A percentile compares a stretch with the other conserved stretches of the same genome.
phyloP scores from a whole-genome alignment of 2,113 vertebrate species.

The Propithecus coquereli region DNA sequence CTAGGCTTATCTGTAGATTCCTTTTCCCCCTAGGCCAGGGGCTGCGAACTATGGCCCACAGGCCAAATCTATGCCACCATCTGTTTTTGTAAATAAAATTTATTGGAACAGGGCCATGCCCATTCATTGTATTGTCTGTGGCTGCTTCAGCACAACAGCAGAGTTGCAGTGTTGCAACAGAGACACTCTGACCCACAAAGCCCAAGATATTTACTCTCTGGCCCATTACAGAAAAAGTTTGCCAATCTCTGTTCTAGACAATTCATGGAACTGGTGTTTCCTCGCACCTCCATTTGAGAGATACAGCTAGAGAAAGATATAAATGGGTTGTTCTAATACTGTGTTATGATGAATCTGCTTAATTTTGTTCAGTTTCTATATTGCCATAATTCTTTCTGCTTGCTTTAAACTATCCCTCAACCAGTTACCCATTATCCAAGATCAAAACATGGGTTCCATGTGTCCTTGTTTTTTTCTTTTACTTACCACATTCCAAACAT shows the following conservation, averaged over 20 bases:
- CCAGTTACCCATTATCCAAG: not conserved
- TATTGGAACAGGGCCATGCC: not conserved
- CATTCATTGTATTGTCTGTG: not conserved
- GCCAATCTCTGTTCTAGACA: not conserved
- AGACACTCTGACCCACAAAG: not conserved
- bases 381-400: not conserved
- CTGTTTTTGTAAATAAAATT: not conserved
- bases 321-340: not conserved
- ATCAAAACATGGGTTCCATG: not conserved
- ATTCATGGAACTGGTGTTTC: not conserved
- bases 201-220: not conserved
- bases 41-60: not conserved
- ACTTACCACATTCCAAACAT: not conserved
- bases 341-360: slow-evolving; percentile 4
- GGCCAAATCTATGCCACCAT: not conserved
- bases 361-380: not conserved
- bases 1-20: not conserved
- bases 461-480: slow-evolving; percentile 37
- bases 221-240: slow-evolving; percentile 7
- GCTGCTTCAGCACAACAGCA: not conserved
- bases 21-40: not conserved
- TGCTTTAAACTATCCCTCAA: slow-evolving; percentile 3
- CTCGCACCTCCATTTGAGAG: not conserved
- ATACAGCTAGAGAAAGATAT: not conserved
- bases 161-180: not conserved